Evolutionary conservation across 2,888 invertebrate species (phyloP).

Genomic region (Cheilosia variabilis): DNA sequence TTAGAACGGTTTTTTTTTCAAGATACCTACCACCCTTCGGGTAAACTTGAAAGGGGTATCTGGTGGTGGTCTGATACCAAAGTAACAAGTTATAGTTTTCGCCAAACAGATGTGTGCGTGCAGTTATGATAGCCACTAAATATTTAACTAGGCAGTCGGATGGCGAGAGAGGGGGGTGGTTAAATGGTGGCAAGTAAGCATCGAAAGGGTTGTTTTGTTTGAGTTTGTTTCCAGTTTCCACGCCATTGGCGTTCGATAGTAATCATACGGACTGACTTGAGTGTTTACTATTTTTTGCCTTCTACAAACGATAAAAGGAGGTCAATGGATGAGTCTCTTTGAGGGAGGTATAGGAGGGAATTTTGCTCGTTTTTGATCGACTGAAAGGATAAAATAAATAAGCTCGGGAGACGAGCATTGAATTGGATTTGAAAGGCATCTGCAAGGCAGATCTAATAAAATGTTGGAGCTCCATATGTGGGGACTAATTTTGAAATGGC

Average conservation of each 20-base stretch:
- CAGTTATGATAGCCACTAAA: conserved; percentile 73
- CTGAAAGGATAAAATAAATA: conserved; percentile 69
- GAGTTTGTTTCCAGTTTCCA: conserved; percentile 69
- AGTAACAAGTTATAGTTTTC: conserved; percentile 63
- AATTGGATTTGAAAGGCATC: conserved; percentile 44
- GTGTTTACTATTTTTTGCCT: conserved; percentile 33
- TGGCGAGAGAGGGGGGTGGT: background rate
- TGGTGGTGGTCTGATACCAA: conserved; percentile 28
- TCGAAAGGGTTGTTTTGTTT: conserved; percentile 53
- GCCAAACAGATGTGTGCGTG: conserved; percentile 60
- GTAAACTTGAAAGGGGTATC: conserved; percentile 22
- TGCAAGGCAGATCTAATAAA: conserved; percentile 53
- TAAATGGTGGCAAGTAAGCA: background rate
- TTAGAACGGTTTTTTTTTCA: conserved; percentile 46
- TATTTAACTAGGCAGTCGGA: conserved; percentile 56
- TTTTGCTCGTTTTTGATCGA: conserved; percentile 66
- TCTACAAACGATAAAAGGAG: conserved; percentile 62
- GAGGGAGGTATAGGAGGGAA: conserved; percentile 37
- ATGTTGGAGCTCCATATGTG: too few species aligned
- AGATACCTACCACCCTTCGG: conserved; percentile 10
- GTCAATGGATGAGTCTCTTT: conserved; percentile 65
- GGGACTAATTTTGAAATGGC: too few species aligned
- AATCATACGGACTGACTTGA: conserved; percentile 64
- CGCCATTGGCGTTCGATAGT: conserved; percentile 72
- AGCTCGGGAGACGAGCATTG: conserved; percentile 30